These are phyloP conservation scores for Epizoanthus ramosus DNA, from an alignment of 92 coral and sea anemone species.

Conservation along the genomic window DNA sequence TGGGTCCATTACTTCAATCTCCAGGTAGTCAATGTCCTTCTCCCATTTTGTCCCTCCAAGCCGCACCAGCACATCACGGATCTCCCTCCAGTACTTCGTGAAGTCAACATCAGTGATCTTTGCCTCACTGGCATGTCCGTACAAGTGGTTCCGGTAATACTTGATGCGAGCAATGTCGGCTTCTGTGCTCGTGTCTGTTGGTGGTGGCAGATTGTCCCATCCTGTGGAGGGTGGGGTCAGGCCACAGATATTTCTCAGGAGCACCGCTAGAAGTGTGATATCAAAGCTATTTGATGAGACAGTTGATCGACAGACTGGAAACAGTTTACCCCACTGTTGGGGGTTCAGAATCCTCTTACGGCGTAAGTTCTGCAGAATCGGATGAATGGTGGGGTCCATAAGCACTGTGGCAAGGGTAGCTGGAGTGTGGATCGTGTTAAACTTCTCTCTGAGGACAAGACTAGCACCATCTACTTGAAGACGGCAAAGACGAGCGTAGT, in stretches of 20 bases:
- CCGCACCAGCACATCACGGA: constrained; percentile 36
- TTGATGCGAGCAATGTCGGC: constrained; percentile 57
- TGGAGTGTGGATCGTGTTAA: constrained; percentile 44
- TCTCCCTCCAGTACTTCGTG: constrained; percentile 38
- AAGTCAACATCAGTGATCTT: constrained; percentile 44
- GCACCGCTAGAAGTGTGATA: constrained; percentile 36
- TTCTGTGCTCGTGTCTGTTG: constrained; percentile 27
- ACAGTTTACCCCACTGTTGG: constrained; percentile 42
- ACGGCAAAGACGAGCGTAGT: constrained; percentile 37
- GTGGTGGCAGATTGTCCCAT: constrained; percentile 48
- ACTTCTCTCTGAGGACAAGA: constrained; percentile 27
- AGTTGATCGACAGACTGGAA: constrained; percentile 11
- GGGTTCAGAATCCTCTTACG: constrained; percentile 1
- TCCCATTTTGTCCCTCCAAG: constrained; percentile 37
- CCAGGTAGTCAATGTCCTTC: constrained; percentile 25
- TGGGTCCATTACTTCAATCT: constrained; percentile 49
- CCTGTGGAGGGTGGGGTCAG: constrained; percentile 42
- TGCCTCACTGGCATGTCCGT: constrained; percentile 39
- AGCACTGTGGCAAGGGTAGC: constrained; percentile 28
- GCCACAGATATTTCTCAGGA: constrained; percentile 41
- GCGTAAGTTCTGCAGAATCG: constrained; percentile 3
- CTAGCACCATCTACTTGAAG: constrained; percentile 48
- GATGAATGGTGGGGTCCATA: not conserved
- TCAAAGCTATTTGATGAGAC: constrained; percentile 43
- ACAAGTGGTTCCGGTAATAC: constrained; percentile 39